Base-by-base conservation (phyloP, 92 coral and sea anemone species). In the Plumapathes pennacea region DNA sequence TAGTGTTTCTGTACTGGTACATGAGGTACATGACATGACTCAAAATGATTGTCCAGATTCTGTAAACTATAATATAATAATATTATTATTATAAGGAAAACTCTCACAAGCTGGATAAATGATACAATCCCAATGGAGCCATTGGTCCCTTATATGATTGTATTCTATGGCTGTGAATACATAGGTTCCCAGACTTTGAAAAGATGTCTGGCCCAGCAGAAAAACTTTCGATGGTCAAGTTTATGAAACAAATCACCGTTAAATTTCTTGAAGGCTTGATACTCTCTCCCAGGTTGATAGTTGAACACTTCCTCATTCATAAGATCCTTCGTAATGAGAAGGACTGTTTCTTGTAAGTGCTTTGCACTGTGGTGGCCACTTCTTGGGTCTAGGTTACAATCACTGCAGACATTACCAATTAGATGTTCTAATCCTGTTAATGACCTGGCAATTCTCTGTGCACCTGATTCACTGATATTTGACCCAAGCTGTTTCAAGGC, bases 401-500 rank as follows among this genome's bases (percentile, higher is more conserved):
- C 76, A 26, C 25, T 50, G 38, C 42, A 52, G 29, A 69, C 55
- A 41, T 57, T 41, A 32, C 27, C 11, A 10, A 69, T 25, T 20
- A 69, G 64, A 22, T 40, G 41, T 56, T 69, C 76, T 19, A 46
- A n/a, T n/a, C 37, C 62, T 23, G 49, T 25, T 26, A 69, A 46
- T 18, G 57, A 48, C 10, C 52, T 56, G 39, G 76, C 58, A 69
- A 56, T 55, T 69, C 76, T 44, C 28, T 69, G 76, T 5, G 76
- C 76, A 56, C 36, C 50, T 1, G 47, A 23, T 43, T 55, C 58
- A 46, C 47, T 55, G 10, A 46, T 38, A 50, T 46, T 68, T 42
- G 76, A 18, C 27, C 56, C 76, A 56, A 68, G 66, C 62, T 68
- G 76, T 40, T 55, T 68, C 25, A 65, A 44, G 19, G 62, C 46